A percentile compares a stretch with the other conserved stretches of the same genome.
Evolutionary conservation across 2,888 invertebrate genomes (phyloP).

Genomic region (Troglohyphantes excavatus): DNA sequence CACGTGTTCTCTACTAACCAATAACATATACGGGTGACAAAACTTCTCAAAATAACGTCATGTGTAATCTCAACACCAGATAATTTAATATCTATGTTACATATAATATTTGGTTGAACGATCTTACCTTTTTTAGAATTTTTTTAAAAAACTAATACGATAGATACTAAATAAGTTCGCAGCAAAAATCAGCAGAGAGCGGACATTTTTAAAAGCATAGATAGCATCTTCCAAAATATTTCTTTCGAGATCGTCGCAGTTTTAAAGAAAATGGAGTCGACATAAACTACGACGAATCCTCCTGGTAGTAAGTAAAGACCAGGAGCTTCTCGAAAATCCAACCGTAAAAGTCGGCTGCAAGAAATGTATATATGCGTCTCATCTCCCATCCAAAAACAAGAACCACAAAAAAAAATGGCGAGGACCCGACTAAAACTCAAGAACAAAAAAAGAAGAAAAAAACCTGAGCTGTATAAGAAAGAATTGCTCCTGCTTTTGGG

Average conservation of each 20-base stretch:
- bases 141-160: too few relatives aligned
- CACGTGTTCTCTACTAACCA: too few relatives aligned
- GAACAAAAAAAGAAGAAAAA: constrained; percentile 10
- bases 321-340: constrained; percentile 23
- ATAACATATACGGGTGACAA: too few relatives aligned
- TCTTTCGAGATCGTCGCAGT: neutral
- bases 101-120: too few relatives aligned
- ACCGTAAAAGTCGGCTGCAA: constrained; percentile 29
- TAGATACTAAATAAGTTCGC: too few relatives aligned
- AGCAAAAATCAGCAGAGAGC: too few relatives aligned
- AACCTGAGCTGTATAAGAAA: constrained; percentile 34
- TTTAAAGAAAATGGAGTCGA: neutral
- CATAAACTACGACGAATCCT: neutral
- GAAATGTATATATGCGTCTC: constrained; percentile 37
- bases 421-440: neutral
- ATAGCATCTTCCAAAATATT: too few relatives aligned
- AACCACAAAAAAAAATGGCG: neutral
- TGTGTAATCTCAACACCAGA: too few relatives aligned
- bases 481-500: constrained; percentile 61
- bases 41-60: too few relatives aligned
- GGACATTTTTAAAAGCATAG: too few relatives aligned
- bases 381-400: neutral
- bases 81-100: too few relatives aligned
- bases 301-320: constrained; percentile 1
- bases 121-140: too few relatives aligned